Conservation (phyloP, 2,113 vertebrate genomes). For the Cynocephalus volans region DNA sequence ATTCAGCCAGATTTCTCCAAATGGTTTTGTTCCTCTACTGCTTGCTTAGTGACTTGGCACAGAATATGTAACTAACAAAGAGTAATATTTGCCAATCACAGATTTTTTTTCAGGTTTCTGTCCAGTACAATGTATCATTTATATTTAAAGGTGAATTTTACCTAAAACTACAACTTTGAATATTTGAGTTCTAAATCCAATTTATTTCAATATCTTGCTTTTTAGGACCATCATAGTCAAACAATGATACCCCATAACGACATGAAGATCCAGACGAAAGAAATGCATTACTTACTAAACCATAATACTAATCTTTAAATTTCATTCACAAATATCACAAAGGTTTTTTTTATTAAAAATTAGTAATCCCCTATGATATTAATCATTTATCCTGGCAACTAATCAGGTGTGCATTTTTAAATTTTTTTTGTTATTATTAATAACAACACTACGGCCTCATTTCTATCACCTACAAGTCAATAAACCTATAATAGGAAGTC, state of each 20-base stretch:
- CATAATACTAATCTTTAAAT: background rate
- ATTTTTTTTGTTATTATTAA: background rate
- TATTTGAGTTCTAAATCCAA: background rate
- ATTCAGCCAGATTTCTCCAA: constrained; percentile 1
- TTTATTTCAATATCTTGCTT: constrained; percentile 7
- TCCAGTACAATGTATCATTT: background rate
- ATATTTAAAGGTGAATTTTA: constrained; percentile 49
- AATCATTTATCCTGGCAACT: constrained; percentile 2
- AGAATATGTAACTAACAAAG: background rate
- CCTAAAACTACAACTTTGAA: constrained; percentile 33
- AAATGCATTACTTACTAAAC: background rate
- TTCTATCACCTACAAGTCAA: background rate
- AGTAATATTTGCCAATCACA: background rate
- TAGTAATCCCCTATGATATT: background rate
- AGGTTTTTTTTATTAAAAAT: background rate
- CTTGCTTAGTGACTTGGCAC: constrained; percentile 40
- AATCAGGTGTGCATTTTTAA: background rate
- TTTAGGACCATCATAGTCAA: background rate
- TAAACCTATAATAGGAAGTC: background rate
- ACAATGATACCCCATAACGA: background rate
- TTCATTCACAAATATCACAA: constrained; percentile 5
- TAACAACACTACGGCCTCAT: background rate
- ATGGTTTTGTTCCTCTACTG: constrained; percentile 38
- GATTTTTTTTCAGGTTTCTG: constrained; percentile 40
- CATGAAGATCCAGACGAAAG: constrained; percentile 36